These are phyloP conservation scores for Drosophila fulvimacula DNA, from an alignment of 2,888 invertebrate species.

Conservation along the genomic window DNA sequence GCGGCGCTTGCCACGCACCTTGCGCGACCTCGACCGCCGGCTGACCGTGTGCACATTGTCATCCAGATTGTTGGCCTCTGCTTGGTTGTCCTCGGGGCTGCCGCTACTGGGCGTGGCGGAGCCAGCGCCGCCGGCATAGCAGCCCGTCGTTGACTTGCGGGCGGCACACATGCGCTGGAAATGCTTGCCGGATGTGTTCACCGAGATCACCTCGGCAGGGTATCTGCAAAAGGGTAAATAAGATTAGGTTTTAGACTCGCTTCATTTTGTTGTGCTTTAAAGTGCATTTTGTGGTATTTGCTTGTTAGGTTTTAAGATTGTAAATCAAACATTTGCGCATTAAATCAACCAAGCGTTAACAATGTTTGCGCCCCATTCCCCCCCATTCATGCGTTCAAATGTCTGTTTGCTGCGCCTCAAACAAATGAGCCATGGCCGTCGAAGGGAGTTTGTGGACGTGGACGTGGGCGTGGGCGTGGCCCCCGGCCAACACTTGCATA, in stretches of 20 bases:
- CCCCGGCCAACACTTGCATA: conserved; percentile 74
- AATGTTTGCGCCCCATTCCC: conserved; percentile 22
- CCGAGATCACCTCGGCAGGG: conserved; percentile 94
- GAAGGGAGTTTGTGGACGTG: conserved; percentile 6
- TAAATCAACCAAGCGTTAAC: conserved; percentile 68
- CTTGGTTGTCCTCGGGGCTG: conserved; percentile 68
- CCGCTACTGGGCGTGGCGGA: conserved; percentile 60
- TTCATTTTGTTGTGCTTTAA: background rate
- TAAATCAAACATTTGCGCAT: conserved; percentile 67
- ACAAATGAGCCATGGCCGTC: conserved; percentile 72
- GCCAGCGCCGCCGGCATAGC: conserved; percentile 66
- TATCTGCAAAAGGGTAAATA: conserved; percentile 86
- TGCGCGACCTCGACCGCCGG: conserved; percentile 89
- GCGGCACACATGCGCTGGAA: conserved; percentile 95
- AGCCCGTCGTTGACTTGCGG: conserved; percentile 89
- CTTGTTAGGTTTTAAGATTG: conserved; percentile 53
- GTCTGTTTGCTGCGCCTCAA: conserved; percentile 36
- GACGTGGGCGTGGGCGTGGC: conserved; percentile 18
- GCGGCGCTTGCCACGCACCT: conserved; percentile 92
- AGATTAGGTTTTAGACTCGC: background rate
- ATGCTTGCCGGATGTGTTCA: conserved; percentile 94
- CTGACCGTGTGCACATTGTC: conserved; percentile 88
- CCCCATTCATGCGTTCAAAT: background rate
- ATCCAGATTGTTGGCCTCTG: conserved; percentile 83
- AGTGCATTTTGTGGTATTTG: conserved; percentile 28